Conservation (phyloP, 2,888 invertebrate genomes). For the Xiphydria camelus region DNA sequence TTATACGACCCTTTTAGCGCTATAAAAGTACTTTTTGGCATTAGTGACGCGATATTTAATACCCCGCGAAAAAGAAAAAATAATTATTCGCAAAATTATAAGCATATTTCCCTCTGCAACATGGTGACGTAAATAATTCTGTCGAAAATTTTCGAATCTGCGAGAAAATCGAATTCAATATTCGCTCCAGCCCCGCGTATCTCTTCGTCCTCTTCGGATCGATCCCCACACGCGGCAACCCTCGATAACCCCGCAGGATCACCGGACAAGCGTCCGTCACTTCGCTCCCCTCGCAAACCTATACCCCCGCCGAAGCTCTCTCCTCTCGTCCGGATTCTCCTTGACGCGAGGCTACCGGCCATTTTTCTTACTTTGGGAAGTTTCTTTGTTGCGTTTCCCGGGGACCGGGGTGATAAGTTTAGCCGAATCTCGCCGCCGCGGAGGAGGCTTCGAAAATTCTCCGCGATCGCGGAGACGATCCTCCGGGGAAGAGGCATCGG, state of each 20-base stretch:
- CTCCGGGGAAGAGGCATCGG: constrained; percentile 17
- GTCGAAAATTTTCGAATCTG: too few species aligned
- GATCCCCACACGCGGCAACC: not conserved
- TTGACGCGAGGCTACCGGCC: not conserved
- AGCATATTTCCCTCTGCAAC: too few species aligned
- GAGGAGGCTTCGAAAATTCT: too few species aligned
- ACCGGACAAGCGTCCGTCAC: not conserved
- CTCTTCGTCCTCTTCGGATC: not conserved
- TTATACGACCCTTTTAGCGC: too few species aligned
- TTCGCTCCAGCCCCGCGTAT: not conserved
- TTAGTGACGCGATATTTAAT: too few species aligned
- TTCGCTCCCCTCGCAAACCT: not conserved
- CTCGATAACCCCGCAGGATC: not conserved
- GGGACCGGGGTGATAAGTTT: too few species aligned
- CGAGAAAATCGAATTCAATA: not conserved
- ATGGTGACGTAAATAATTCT: too few species aligned
- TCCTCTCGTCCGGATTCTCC: not conserved
- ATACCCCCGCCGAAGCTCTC: not conserved
- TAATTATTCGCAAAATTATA: too few species aligned
- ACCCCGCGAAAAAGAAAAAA: too few species aligned
- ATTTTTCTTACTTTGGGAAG: constrained; percentile 10
- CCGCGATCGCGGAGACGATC: too few species aligned
- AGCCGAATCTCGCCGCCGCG: too few species aligned
- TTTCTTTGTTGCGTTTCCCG: constrained; percentile 1
- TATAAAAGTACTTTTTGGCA: too few species aligned